A percentile compares a stretch with the other conserved stretches of the same genome.
Conservation (phyloP, 1,140 invertebrate species). For the Brachionus sp. region DNA sequence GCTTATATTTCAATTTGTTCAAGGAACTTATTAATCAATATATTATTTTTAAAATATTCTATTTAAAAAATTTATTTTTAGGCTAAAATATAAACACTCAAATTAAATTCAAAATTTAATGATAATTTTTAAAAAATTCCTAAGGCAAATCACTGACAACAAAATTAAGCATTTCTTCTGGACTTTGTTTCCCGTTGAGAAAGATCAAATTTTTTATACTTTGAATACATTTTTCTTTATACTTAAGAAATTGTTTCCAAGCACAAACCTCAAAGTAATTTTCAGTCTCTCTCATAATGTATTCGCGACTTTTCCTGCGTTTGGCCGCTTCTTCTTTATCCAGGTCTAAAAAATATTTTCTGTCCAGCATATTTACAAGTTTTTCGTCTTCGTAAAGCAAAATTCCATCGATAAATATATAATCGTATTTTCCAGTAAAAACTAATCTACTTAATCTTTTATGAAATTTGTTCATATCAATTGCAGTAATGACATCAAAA, state of each 20-base stretch:
- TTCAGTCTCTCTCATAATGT: slow-evolving; percentile 1
- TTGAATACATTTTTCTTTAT: slow-evolving; percentile 28
- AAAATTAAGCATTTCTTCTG: slow-evolving; percentile 12
- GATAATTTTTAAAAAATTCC: background rate
- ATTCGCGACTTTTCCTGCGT: background rate
- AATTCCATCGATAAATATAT: slow-evolving; percentile 19
- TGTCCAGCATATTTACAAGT: background rate
- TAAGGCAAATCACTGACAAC: slow-evolving; percentile 17
- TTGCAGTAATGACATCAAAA: slow-evolving; percentile 33
- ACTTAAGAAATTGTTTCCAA: slow-evolving; percentile 19
- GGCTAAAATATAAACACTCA: background rate
- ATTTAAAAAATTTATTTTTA: background rate
- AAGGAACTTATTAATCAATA: no score
- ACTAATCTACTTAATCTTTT: background rate
- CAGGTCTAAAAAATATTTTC: slow-evolving; percentile 17
- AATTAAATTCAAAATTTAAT: background rate
- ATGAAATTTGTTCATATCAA: slow-evolving; percentile 43
- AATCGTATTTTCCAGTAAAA: background rate
- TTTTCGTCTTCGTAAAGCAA: slow-evolving; percentile 27
- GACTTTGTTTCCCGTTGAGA: background rate
- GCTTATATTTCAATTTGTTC: no score
- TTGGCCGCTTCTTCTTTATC: background rate
- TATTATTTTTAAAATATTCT: no score
- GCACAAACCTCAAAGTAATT: slow-evolving; percentile 44
- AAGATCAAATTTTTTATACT: background rate